These are phyloP conservation scores for Hypena proboscidalis DNA, from an alignment of 2,888 invertebrate species.

Conservation along the genomic window DNA sequence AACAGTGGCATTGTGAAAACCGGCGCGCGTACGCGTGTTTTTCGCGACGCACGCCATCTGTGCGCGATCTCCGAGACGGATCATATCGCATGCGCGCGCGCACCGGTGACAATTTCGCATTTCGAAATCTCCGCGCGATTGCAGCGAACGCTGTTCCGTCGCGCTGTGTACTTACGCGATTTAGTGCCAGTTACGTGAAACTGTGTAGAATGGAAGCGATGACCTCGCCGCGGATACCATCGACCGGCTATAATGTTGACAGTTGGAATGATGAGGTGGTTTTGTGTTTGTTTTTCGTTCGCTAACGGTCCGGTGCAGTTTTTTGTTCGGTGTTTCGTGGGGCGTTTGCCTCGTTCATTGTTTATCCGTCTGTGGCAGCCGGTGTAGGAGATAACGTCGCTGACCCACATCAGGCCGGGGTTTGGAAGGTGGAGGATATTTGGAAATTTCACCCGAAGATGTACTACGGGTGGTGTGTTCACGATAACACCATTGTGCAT, in stretches of 20 bases:
- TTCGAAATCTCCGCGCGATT: slow-evolving; percentile 67
- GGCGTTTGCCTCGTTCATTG: slow-evolving; percentile 45
- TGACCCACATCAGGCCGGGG: slow-evolving; percentile 64
- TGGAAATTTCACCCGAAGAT: slow-evolving; percentile 57
- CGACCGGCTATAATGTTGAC: slow-evolving; percentile 45
- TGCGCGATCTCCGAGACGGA: slow-evolving; percentile 49
- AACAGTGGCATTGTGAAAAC: slow-evolving; percentile 76
- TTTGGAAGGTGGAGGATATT: slow-evolving; percentile 53
- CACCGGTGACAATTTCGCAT: slow-evolving; percentile 66
- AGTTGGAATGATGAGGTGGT: slow-evolving; percentile 60
- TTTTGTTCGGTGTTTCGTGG: slow-evolving; percentile 40
- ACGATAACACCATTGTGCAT: slow-evolving; percentile 56
- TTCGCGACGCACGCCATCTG: slow-evolving; percentile 50
- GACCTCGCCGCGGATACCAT: slow-evolving; percentile 64
- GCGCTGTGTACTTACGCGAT: slow-evolving; percentile 51
- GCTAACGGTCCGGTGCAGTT: slow-evolving; percentile 41
- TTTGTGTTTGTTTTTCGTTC: slow-evolving; percentile 72
- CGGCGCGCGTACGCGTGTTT: slow-evolving; percentile 74
- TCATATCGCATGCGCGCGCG: slow-evolving; percentile 47
- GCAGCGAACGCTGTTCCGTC: slow-evolving; percentile 58
- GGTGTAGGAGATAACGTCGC: slow-evolving; percentile 50
- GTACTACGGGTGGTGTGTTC: slow-evolving; percentile 40
- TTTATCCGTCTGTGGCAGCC: slow-evolving; percentile 45
- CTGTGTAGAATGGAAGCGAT: slow-evolving; percentile 66
- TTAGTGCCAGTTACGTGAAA: slow-evolving; percentile 54